These are phyloP conservation scores for Aphidius colemani DNA, from an alignment of 2,888 invertebrate genomes.

Conservation along the genomic window DNA sequence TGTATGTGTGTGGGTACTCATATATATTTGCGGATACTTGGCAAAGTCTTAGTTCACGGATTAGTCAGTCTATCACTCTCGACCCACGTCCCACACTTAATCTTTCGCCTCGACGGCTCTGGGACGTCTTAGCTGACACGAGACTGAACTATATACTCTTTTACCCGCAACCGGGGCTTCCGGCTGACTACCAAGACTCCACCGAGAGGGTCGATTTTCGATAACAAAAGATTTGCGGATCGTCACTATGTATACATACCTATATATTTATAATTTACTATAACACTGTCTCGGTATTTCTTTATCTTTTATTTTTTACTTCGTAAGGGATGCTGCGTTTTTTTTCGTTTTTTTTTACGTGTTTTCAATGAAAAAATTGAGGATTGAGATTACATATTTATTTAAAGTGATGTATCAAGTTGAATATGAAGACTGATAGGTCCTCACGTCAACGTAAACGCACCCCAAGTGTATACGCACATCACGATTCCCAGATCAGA, in stretches of 20 bases:
- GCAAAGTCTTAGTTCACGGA: constrained; percentile 47
- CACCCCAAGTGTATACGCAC: not conserved
- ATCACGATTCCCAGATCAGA: too few relatives aligned
- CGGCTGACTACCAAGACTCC: constrained; percentile 4
- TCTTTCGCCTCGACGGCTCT: constrained; percentile 43
- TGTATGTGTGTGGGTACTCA: too few relatives aligned
- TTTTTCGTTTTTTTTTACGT: not conserved
- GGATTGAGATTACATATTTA: not conserved
- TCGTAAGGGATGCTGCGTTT: too few relatives aligned
- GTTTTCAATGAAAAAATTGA: not conserved
- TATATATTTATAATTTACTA: too few relatives aligned
- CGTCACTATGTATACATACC: too few relatives aligned
- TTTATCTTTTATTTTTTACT: not conserved
- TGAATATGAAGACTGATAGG: constrained; percentile 20
- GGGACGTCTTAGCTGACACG: constrained; percentile 15
- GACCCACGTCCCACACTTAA: constrained; percentile 53
- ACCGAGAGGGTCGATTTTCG: constrained; percentile 9
- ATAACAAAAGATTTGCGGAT: constrained; percentile 3
- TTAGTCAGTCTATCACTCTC: constrained; percentile 57
- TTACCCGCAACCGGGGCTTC: constrained; percentile 21
- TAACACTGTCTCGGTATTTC: constrained; percentile 6
- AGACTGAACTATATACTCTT: not conserved
- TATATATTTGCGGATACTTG: too few relatives aligned
- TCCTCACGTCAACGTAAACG: constrained; percentile 12
- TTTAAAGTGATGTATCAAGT: constrained; percentile 19